Evolutionary conservation across 2,113 vertebrate species (phyloP).

Genomic region (Megalops atlanticus): DNA sequence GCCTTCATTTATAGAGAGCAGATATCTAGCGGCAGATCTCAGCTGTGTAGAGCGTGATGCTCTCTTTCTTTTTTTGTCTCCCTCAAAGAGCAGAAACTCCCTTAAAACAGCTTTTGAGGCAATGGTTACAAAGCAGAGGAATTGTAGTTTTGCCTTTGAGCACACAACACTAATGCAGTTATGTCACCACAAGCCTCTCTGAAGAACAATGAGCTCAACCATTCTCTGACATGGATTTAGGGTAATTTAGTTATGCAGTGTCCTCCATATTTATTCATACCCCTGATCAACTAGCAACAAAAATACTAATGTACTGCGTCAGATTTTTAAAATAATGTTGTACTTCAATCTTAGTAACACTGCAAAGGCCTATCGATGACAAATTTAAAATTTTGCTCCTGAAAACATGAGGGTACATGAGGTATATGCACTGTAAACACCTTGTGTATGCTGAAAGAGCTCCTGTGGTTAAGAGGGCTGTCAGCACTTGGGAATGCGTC

Average conservation of each 20-base stretch:
- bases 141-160: too few relatives aligned
- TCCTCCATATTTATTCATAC: too few relatives aligned
- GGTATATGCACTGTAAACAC: too few relatives aligned
- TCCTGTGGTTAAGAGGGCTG: not conserved
- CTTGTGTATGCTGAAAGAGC: too few relatives aligned
- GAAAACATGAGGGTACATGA: too few relatives aligned
- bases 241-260: not conserved
- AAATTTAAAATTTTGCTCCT: too few relatives aligned
- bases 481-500: not conserved
- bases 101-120: not conserved
- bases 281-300: too few relatives aligned
- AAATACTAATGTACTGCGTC: too few relatives aligned
- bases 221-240: not conserved
- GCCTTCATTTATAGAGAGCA: constrained; percentile 1
- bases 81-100: not conserved
- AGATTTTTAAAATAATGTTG: too few relatives aligned
- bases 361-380: too few relatives aligned
- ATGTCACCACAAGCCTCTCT: not conserved
- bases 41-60: not conserved
- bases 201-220: not conserved
- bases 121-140: too few relatives aligned
- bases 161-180: not conserved
- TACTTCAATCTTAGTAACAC: too few relatives aligned
- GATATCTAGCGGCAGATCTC: not conserved
- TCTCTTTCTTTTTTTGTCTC: not conserved